phyloP scores from a whole-genome alignment of 2,113 vertebrate species.

The Pithys albifrons region DNA sequence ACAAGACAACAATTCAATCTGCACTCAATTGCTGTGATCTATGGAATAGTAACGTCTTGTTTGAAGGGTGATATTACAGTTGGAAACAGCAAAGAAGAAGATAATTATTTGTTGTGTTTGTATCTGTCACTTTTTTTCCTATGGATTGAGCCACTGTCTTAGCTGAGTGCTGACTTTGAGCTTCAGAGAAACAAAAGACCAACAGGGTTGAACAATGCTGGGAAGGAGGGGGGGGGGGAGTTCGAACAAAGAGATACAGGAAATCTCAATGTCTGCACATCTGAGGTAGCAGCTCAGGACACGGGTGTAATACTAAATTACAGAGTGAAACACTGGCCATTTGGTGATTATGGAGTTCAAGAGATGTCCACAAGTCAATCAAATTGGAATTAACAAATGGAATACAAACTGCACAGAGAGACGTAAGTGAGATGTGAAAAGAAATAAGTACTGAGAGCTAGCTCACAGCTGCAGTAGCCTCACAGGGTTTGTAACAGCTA shows the following conservation, averaged over 20 bases:
- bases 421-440: neutral
- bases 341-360: neutral
- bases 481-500: neutral
- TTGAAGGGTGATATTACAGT: conserved; percentile 46
- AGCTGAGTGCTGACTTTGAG: neutral
- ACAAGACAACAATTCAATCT: conserved; percentile 44
- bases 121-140: neutral
- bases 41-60: neutral
- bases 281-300: neutral
- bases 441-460: neutral
- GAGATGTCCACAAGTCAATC: neutral
- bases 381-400: neutral
- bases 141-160: neutral
- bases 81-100: conserved; percentile 57
- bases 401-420: neutral
- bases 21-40: conserved; percentile 19
- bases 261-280: neutral
- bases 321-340: neutral
- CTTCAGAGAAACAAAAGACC: neutral
- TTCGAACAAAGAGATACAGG: neutral
- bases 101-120: conserved; percentile 50
- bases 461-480: neutral
- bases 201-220: neutral
- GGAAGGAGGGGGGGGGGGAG: too few relatives aligned
- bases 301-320: neutral